A percentile compares a stretch with the other conserved stretches of the same genome.
Conservation (phyloP, 2,113 vertebrate species). For the Notothenia coriiceps region DNA sequence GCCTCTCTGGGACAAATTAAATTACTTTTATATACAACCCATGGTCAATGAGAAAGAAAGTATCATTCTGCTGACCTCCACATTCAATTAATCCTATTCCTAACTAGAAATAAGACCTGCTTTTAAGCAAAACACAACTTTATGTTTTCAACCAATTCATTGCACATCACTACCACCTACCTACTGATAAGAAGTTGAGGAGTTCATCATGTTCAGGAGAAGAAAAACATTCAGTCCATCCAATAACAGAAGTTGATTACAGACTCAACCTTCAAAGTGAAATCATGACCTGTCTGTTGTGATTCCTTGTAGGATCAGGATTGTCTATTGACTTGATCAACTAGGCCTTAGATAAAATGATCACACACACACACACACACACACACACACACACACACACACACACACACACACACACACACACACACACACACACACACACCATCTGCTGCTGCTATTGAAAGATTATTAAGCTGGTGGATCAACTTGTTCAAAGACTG, state of each 20-base stretch:
- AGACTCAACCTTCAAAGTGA: neutral
- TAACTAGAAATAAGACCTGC: too few species aligned
- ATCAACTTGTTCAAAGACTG: neutral
- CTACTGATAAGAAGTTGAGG: neutral
- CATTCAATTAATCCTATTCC: too few species aligned
- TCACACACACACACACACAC: neutral
- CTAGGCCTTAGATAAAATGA: too few species aligned
- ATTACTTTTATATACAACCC: too few species aligned
- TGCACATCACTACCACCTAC: neutral
- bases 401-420: too few species aligned
- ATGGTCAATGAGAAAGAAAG: too few species aligned
- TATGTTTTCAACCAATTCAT: neutral
- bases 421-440: constrained; percentile 12
- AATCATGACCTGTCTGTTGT: neutral
- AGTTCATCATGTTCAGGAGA: neutral
- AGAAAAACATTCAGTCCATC: neutral
- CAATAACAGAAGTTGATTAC: constrained; percentile 7
- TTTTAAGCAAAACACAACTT: too few species aligned
- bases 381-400: too few species aligned
- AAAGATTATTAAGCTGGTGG: constrained; percentile 29
- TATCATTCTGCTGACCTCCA: too few species aligned
- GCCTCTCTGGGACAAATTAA: too few species aligned
- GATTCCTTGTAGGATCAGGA: neutral
- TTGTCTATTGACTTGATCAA: too few species aligned
- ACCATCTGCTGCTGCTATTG: constrained; percentile 56